Conservation (phyloP, 2,888 invertebrate genomes). For the Xylota segnis region DNA sequence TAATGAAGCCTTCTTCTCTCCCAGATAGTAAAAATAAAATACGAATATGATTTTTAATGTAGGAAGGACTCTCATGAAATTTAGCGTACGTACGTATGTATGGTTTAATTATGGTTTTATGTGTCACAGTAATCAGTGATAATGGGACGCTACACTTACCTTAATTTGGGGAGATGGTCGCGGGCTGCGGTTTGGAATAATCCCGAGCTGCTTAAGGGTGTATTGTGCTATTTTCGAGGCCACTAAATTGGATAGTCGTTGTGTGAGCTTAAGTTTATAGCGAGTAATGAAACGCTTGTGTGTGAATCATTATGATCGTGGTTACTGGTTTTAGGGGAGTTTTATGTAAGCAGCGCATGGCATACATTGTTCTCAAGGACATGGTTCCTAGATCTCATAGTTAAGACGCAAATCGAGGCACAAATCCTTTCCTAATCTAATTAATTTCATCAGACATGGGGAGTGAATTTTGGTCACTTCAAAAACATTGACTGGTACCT, state of each 20-base stretch:
- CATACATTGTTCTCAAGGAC: neutral
- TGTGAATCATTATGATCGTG: neutral
- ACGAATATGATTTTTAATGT: slow-evolving; percentile 48
- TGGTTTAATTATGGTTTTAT: slow-evolving; percentile 58
- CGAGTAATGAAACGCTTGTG: slow-evolving; percentile 4
- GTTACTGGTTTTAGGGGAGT: neutral
- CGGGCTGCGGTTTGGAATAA: slow-evolving; percentile 16
- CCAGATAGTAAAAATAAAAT: slow-evolving; percentile 52
- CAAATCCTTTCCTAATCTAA: too few species aligned
- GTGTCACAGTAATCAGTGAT: slow-evolving; percentile 61
- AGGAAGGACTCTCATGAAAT: slow-evolving; percentile 42
- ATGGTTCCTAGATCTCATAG: neutral
- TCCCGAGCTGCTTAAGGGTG: slow-evolving; percentile 6
- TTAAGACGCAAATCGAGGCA: too few species aligned
- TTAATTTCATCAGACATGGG: too few species aligned
- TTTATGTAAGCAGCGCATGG: neutral
- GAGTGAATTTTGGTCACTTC: too few species aligned
- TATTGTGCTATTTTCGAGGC: neutral
- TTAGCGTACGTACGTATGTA: slow-evolving; percentile 12
- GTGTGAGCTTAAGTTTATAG: slow-evolving; percentile 7
- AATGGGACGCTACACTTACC: slow-evolving; percentile 51
- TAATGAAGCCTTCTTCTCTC: slow-evolving; percentile 52
- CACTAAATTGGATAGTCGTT: neutral
- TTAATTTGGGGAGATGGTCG: slow-evolving; percentile 31
- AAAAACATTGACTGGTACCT: too few species aligned